Evolutionary conservation across 2,797 vertebrate genomes (phyloP).

Genomic region (Echeneis naucrates): DNA sequence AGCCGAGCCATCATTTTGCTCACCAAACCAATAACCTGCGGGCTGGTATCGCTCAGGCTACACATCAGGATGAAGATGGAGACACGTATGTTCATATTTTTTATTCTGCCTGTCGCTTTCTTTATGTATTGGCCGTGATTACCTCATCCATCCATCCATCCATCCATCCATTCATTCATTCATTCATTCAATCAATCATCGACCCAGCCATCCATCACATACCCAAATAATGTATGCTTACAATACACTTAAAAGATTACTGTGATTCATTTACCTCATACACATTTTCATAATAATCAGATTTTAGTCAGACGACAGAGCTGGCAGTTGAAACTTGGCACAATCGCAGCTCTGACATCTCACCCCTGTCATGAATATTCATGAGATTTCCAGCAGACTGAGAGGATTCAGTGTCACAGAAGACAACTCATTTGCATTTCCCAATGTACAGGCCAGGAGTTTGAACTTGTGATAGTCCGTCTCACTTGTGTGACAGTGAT

Average conservation of each 20-base stretch:
- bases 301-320: neutral
- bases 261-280: constrained; percentile 32
- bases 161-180: neutral
- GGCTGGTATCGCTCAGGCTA: constrained; percentile 65
- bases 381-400: constrained; percentile 17
- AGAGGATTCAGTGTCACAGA: neutral
- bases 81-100: constrained; percentile 78
- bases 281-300: neutral
- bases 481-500: too few relatives aligned
- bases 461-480: neutral
- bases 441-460: neutral
- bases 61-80: constrained; percentile 80
- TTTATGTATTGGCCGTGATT: neutral
- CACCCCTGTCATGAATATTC: constrained; percentile 17
- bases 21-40: constrained; percentile 45
- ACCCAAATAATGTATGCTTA: neutral
- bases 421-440: neutral
- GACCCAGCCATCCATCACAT: neutral
- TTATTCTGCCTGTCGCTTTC: neutral
- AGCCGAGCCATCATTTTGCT: constrained; percentile 14
- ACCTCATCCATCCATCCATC: neutral
- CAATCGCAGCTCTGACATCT: constrained; percentile 3
- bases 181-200: neutral
- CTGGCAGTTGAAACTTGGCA: constrained; percentile 14
- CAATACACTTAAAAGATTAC: neutral